phyloP scores from a whole-genome alignment of 2,113 vertebrate species.

The Piaya cayana region DNA sequence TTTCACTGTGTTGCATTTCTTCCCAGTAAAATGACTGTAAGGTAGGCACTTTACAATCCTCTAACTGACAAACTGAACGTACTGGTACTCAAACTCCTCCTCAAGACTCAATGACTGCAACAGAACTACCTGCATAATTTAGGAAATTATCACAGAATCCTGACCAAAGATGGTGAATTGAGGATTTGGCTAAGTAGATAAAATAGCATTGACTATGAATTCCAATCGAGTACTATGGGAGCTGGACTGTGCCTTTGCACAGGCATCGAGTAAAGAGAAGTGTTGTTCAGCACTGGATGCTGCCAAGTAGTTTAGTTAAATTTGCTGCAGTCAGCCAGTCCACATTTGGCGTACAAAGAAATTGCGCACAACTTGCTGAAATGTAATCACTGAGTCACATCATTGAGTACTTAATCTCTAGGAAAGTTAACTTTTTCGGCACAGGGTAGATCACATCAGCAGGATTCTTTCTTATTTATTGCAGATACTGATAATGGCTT shows the following conservation, averaged over 20 bases:
- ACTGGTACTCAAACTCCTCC: background rate
- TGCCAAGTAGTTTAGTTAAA: conserved; percentile 37
- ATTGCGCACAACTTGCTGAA: conserved; percentile 64
- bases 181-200: background rate
- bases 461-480: conserved; percentile 59
- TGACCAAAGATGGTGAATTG: background rate
- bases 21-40: background rate
- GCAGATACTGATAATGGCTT: conserved; percentile 63
- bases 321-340: conserved; percentile 61
- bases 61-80: background rate
- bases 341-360: conserved; percentile 51
- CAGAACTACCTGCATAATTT: background rate
- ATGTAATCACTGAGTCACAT: conserved; percentile 72
- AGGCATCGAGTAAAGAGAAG: background rate
- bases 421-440: conserved; percentile 65
- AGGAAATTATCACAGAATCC: background rate
- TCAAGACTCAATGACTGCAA: background rate
- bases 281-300: conserved; percentile 27
- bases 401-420: conserved; percentile 60
- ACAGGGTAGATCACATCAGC: conserved; percentile 35
- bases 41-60: background rate
- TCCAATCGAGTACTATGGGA: fast-evolving
- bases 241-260: background rate
- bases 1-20: background rate
- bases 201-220: background rate